Evolutionary conservation across 2,113 vertebrate genomes (phyloP).

Genomic region (Cettia cetti): DNA sequence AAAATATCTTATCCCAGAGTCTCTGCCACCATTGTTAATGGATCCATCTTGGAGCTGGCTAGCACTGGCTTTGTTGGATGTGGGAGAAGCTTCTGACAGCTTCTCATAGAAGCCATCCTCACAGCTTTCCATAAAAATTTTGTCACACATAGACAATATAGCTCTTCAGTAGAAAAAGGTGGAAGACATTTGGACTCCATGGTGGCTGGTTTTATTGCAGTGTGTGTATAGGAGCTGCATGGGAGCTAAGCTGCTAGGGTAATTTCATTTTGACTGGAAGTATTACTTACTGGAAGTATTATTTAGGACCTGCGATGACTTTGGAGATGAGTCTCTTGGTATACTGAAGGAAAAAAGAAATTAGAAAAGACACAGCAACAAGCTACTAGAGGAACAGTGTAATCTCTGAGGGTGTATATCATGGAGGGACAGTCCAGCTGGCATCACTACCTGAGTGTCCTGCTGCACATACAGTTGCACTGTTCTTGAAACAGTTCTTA

Average conservation of each 20-base stretch:
- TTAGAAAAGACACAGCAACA: neutral
- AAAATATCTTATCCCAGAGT: neutral
- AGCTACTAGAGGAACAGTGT: neutral
- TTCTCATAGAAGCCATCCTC: neutral
- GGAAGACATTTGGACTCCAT: neutral
- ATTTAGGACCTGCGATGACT: neutral
- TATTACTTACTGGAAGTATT: neutral
- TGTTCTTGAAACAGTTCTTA: neutral
- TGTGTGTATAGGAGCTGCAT: neutral
- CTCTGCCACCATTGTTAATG: neutral
- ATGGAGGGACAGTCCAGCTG: neutral
- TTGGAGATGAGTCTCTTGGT: neutral
- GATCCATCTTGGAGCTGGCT: neutral
- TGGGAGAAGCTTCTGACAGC: neutral
- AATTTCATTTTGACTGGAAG: neutral
- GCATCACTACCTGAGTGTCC: neutral
- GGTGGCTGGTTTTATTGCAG: neutral
- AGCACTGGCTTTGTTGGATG: neutral
- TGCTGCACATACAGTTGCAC: neutral
- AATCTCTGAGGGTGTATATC: neutral
- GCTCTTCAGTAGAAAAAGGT: neutral
- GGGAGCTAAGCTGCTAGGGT: neutral
- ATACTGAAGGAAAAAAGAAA: neutral
- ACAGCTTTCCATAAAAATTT: neutral
- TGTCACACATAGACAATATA: neutral